Conservation (phyloP, 1,140 invertebrate genomes). For the Prorops nasuta region DNA sequence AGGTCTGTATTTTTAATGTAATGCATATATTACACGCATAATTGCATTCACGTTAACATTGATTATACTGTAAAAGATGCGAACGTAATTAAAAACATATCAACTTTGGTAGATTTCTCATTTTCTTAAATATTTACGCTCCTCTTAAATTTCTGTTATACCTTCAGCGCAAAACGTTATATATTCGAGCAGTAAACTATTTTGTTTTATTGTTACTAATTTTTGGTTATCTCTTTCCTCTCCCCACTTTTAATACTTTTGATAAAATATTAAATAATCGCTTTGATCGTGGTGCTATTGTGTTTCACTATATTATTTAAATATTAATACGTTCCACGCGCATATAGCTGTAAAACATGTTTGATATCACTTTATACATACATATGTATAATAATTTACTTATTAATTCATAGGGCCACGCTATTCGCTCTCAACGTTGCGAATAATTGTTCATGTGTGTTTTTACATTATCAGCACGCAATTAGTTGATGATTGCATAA, state of each 20-base stretch:
- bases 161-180: background rate
- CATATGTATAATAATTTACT: constrained; percentile 1
- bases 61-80: background rate
- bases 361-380: no score
- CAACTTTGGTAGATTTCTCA: background rate
- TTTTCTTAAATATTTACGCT: background rate
- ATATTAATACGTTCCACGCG: no score
- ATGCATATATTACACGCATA: background rate
- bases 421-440: no score
- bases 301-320: no score
- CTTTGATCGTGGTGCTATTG: no score
- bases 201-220: background rate
- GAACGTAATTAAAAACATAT: background rate
- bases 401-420: constrained; percentile 12
- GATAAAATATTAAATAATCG: no score
- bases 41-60: background rate
- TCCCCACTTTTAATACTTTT: background rate
- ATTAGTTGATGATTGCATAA: no score
- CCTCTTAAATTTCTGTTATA: background rate
- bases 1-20: no score
- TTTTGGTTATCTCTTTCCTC: background rate
- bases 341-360: no score
- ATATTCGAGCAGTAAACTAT: background rate
- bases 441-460: no score
- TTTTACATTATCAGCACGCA: no score